These are phyloP conservation scores for Equus quagga DNA, from an alignment of 2,113 vertebrate species.

Conservation along the genomic window DNA sequence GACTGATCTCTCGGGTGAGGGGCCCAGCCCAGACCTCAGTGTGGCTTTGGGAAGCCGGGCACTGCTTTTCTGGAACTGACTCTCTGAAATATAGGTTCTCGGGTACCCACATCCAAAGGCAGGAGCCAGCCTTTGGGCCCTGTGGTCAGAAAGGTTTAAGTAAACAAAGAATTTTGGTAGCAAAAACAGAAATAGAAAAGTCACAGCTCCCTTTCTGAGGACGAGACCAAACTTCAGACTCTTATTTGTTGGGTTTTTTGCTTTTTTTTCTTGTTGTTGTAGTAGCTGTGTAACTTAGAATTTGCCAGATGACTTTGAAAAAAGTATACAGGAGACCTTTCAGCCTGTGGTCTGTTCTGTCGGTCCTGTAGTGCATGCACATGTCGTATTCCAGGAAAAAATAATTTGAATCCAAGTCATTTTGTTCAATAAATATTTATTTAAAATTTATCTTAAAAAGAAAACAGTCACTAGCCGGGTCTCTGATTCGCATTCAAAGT, in stretches of 20 bases:
- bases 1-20: too few relatives aligned
- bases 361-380: neutral
- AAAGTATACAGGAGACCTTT: neutral
- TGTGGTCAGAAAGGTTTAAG: neutral
- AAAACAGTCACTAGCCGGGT: neutral
- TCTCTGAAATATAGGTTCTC: neutral
- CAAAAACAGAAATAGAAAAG: neutral
- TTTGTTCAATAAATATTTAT: slow-evolving; percentile 35
- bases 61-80: neutral
- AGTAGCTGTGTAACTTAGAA: neutral
- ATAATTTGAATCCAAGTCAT: neutral
- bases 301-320: neutral
- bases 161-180: neutral
- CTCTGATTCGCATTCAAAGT: neutral
- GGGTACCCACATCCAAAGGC: rapidly evolving
- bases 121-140: neutral
- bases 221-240: neutral
- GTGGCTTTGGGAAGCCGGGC: neutral
- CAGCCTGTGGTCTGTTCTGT: neutral
- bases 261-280: neutral
- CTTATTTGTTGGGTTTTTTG: neutral
- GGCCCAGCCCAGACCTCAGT: neutral
- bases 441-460: slow-evolving; percentile 50
- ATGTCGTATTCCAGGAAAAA: neutral
- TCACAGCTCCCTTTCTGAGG: neutral